Evolutionary conservation across 2,888 invertebrate genomes (phyloP).

Genomic region (Cephonodes hylas): DNA sequence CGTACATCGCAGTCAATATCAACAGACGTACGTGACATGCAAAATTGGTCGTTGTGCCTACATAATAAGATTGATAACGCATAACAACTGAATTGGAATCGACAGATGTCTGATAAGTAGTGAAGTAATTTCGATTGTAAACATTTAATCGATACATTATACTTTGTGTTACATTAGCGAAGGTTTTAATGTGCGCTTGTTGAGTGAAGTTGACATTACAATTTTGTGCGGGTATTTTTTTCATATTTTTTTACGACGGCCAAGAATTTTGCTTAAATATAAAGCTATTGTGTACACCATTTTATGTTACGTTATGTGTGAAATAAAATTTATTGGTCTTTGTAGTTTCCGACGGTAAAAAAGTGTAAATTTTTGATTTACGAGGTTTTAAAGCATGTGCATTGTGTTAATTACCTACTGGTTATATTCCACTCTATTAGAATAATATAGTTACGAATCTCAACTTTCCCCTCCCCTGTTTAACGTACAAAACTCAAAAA

Average conservation of each 20-base stretch:
- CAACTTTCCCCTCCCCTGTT: too few species aligned
- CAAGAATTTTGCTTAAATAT: background rate
- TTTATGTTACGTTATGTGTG: background rate
- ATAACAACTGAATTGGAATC: background rate
- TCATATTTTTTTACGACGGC: background rate
- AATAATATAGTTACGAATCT: too few species aligned
- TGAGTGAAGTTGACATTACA: constrained; percentile 8
- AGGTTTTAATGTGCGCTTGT: constrained; percentile 1
- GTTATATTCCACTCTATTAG: too few species aligned
- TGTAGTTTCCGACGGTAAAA: too few species aligned
- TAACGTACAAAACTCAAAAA: too few species aligned
- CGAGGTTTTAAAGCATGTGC: too few species aligned
- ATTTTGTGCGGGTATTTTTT: background rate
- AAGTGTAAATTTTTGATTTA: too few species aligned
- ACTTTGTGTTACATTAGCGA: constrained; percentile 8
- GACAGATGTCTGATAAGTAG: constrained; percentile 3
- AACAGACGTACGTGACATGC: background rate
- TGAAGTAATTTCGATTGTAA: constrained; percentile 8
- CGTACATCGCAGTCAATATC: background rate
- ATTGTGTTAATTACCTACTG: too few species aligned
- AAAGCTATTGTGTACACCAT: background rate
- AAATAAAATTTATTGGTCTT: too few species aligned
- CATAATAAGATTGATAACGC: background rate
- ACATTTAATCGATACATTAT: constrained; percentile 10
- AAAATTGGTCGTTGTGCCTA: background rate